Conservation (phyloP, 1,140 invertebrate genomes). For the Mizuhopecten yessoensis region DNA sequence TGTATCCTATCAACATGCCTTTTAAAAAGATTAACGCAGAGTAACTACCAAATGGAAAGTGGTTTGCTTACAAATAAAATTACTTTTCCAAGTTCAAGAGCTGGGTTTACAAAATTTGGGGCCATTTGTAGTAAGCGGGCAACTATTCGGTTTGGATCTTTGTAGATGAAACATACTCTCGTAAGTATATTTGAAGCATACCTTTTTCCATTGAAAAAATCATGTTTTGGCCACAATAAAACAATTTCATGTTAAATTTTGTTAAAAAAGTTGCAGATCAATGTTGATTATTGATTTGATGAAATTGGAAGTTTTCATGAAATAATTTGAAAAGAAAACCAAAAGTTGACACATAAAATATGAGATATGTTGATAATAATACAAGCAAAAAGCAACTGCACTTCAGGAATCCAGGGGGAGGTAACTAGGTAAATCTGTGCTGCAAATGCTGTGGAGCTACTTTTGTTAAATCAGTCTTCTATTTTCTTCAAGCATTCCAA, state of each 20-base stretch:
- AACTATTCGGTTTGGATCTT: slow-evolving; percentile 1
- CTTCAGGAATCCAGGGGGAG: slow-evolving; percentile 36
- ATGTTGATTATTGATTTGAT: neutral
- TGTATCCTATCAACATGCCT: slow-evolving; percentile 33
- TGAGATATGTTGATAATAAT: slow-evolving; percentile 29
- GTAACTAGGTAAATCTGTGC: slow-evolving; percentile 6
- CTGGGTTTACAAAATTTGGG: slow-evolving; percentile 5
- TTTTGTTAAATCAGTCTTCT: slow-evolving; percentile 52
- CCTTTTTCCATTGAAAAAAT: slow-evolving; percentile 39
- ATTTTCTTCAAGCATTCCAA: slow-evolving; percentile 69
- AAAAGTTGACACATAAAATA: neutral
- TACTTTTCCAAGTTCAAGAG: neutral
- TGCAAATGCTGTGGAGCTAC: slow-evolving; percentile 37
- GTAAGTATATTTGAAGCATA: slow-evolving; percentile 33
- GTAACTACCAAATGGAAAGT: neutral
- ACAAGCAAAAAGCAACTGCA: slow-evolving; percentile 38
- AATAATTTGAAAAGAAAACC: neutral
- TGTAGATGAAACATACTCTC: slow-evolving; percentile 38
- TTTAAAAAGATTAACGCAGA: neutral
- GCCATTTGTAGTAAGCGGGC: slow-evolving; percentile 29
- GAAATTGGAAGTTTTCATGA: neutral
- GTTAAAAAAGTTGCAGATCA: neutral
- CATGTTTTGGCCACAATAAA: neutral
- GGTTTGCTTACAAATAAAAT: slow-evolving; percentile 10
- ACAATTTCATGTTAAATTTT: neutral